These are phyloP conservation scores for Noturus placidus DNA, from an alignment of 2,113 vertebrate species.

Conservation along the genomic window DNA sequence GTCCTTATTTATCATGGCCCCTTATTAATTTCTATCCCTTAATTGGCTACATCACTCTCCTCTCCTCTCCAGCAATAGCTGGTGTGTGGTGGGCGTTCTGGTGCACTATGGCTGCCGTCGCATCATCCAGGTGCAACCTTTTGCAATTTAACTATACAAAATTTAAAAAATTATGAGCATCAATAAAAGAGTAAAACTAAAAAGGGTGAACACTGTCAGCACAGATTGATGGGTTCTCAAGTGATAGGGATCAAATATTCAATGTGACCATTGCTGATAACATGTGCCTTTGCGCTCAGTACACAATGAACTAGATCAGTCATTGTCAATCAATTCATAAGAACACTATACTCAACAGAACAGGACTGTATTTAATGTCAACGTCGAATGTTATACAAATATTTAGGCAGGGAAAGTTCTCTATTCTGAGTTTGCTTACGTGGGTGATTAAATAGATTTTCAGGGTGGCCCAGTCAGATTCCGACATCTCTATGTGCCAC, in stretches of 20 bases:
- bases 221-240: conserved; percentile 34
- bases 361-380: neutral
- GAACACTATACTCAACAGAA: neutral
- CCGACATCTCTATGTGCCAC: neutral
- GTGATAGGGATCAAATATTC: conserved; percentile 45
- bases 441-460: neutral
- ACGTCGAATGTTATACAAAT: neutral
- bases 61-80: too few relatives aligned
- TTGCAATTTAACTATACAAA: neutral
- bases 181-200: neutral
- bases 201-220: conserved; percentile 29
- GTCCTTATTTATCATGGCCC: too few relatives aligned
- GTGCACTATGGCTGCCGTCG: too few relatives aligned
- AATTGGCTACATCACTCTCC: too few relatives aligned
- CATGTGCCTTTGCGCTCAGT: conserved; percentile 34
- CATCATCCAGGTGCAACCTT: neutral
- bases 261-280: conserved; percentile 44
- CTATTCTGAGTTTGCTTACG: neutral
- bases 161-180: conserved; percentile 1
- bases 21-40: too few relatives aligned
- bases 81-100: too few relatives aligned
- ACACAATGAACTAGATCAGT: conserved; percentile 48
- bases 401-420: neutral
- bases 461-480: neutral
- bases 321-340: conserved; percentile 31